Conservation (phyloP, 2,888 invertebrate genomes). For the Pogonocherus hispidulus region DNA sequence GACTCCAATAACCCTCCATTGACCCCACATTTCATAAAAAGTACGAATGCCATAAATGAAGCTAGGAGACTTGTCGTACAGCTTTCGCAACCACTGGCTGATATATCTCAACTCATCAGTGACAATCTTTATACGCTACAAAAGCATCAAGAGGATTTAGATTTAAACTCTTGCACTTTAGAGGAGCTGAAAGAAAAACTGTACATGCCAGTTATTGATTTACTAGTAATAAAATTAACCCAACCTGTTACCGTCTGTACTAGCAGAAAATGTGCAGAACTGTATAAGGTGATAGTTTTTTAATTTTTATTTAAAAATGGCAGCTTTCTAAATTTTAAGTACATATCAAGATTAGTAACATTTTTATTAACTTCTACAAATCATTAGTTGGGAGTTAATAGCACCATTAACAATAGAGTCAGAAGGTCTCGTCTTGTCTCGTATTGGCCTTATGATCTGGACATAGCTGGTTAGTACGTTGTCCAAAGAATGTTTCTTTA, state of each 20-base stretch:
- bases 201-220: conserved; percentile 58
- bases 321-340: too few relatives aligned
- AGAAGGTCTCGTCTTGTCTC: too few relatives aligned
- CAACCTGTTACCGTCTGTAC: conserved; percentile 62
- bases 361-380: too few relatives aligned
- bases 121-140: conserved; percentile 60
- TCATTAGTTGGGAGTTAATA: too few relatives aligned
- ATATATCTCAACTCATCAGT: conserved; percentile 61
- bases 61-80: conserved; percentile 61
- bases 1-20: conserved; percentile 48
- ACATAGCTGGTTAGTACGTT: too few relatives aligned
- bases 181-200: conserved; percentile 57
- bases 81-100: conserved; percentile 62
- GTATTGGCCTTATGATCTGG: too few relatives aligned
- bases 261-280: conserved; percentile 54
- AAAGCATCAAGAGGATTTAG: conserved; percentile 51
- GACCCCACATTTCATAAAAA: conserved; percentile 59
- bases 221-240: conserved; percentile 54
- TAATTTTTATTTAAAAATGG: too few relatives aligned
- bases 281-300: conserved; percentile 53
- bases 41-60: conserved; percentile 62
- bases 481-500: too few relatives aligned
- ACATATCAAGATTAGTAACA: too few relatives aligned
- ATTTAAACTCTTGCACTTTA: conserved; percentile 49
- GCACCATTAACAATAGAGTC: too few relatives aligned